Evolutionary conservation across 2,888 invertebrate species (phyloP).

Genomic region (Ferrisia virgata): DNA sequence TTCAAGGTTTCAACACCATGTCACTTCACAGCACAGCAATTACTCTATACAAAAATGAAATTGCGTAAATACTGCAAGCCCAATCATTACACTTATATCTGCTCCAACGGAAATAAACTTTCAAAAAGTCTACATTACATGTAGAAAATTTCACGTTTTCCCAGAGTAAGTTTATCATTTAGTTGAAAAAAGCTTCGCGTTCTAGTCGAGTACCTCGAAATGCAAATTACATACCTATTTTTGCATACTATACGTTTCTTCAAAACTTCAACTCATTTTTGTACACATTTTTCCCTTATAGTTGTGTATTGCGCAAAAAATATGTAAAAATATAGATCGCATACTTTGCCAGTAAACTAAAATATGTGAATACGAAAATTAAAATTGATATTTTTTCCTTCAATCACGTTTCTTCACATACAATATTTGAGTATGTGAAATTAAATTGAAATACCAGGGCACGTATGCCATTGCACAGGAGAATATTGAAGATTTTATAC

Average conservation of each 20-base stretch:
- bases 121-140: not conserved
- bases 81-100: too few relatives aligned
- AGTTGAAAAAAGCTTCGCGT: not conserved
- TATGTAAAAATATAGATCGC: slow-evolving; percentile 30
- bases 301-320: slow-evolving; percentile 17
- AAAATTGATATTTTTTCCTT: slow-evolving; percentile 33
- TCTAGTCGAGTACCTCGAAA: not conserved
- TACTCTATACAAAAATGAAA: not conserved
- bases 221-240: slow-evolving; percentile 27
- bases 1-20: too few relatives aligned
- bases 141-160: not conserved
- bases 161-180: not conserved
- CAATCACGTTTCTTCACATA: slow-evolving; percentile 26
- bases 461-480: slow-evolving; percentile 11
- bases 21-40: too few relatives aligned
- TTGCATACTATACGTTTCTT: slow-evolving; percentile 18
- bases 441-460: slow-evolving; percentile 31
- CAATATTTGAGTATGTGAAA: slow-evolving; percentile 25
- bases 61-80: not conserved
- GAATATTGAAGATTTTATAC: slow-evolving; percentile 32
- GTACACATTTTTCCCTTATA: slow-evolving; percentile 9
- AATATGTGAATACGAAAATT: slow-evolving; percentile 30
- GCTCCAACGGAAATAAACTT: not conserved
- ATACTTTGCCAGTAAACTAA: slow-evolving; percentile 2
- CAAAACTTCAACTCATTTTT: slow-evolving; percentile 18